Evolutionary conservation across 1,140 invertebrate genomes (phyloP), one percentile per base, ranked within the genome.

Genomic region (Cecropterus lyciades): DNA sequence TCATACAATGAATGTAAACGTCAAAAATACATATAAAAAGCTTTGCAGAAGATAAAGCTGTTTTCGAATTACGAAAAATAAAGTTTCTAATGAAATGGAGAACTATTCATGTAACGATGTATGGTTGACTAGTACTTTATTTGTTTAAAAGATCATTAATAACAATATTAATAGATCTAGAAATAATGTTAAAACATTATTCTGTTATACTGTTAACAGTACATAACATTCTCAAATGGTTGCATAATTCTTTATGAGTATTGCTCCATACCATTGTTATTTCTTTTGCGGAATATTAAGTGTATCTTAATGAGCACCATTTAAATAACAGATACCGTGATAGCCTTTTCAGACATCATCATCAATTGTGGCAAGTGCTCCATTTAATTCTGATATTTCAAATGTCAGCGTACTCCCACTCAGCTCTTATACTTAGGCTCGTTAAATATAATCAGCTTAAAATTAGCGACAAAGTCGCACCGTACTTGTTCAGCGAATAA

Each of bases 301-400:
- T 62, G 11, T 16, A 37, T 1, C 8, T 37, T 62, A 62, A 49
- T 49, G 45, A 49, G 27, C 57, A 13, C 45, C 57, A 48, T 48
- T 62, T 49, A 13, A 37, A 14, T 27, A 16, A 40, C 45, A 49
- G 40, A 46, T 59, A 15, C 10, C 27, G 1, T 10, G 30, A 55
- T 49, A 49, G 57, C 30, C 57, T 16, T 17, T 43, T 60, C 3
- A 13, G 13, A 9, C 30, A 49, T 37, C 9, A 62, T 51, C 59
- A 62, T 62, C 46, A 49, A 40, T 62, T n/a, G 8, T 49, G 16
- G 16, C 17, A 51, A 49, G 46, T 48, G 57, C 27, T 60, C 45
- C 27, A 60, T 37, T 60, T 60, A 33, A 30, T 8, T 13, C 14
- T 17, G 14, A 15, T 17, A 51, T 24, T 8, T 62, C 46, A 62